Base-by-base conservation (phyloP, 2,113 vertebrate species). In the Peucedramus taeniatus region DNA sequence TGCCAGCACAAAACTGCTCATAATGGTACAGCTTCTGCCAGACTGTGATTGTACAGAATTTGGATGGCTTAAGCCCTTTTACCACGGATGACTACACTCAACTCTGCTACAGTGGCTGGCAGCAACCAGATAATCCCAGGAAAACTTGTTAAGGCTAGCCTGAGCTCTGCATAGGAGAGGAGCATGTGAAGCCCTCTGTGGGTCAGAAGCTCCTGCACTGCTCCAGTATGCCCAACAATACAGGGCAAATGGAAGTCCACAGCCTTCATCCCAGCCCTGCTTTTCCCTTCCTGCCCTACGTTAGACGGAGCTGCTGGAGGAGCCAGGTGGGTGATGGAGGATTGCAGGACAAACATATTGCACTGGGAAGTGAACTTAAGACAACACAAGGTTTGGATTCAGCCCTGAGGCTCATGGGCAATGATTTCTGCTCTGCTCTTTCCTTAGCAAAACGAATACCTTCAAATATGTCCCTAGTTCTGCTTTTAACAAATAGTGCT, bases 1-100 rank as follows among this genome's bases (percentile, higher is more conserved):
- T 15, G 61, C 35, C 72, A 75, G 47, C 37, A 23, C 14, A 51
- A 70, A 57, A 33, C 47, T 45, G 18, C 39, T 81, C 37, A 40
- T 9, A 42, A 39, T 30, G 44, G 35, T 39, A 35, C 16, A 47
- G 83, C 63, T 56, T 61, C 77, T 77, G 42, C 68, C 92, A 94
- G 64, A 45, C 70, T 93, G 68, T 26, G 76, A 63, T 37, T 84
- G 51, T 26, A 30, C 45, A 61, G 54, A 21, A 44, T 72, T 68
- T 11, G 11, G 53, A 89, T 49, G 87, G 65, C 44, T 93, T 91
- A 87, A 96, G 78, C 84, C 65, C 47, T 89, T 93, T 94, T 53
- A 75, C 40, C 20, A 71, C 1, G n/a, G 63, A 53, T 95, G 87
- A 94, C 87, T 93, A 79, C 69, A 45, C 72, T 75, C 61, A 68